Base-by-base conservation (phyloP, 1,140 invertebrate species). In the Elymnias hypermnestra region DNA sequence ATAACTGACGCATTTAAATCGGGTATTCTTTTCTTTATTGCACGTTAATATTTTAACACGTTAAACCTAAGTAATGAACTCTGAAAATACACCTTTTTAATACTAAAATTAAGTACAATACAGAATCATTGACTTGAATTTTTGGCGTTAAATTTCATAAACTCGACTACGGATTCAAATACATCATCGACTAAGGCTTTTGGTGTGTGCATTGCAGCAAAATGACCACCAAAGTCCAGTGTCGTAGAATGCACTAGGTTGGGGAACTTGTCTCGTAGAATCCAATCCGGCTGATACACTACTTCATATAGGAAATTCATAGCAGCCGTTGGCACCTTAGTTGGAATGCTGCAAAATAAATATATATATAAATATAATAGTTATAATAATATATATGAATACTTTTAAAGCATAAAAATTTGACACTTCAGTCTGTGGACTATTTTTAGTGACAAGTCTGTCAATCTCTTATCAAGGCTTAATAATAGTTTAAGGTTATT, bases 141-240 rank as follows among this genome's bases (percentile, higher is more conserved):
- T 29, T 5, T 29, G 10, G 3, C 4, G 28, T 76, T 46, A 26
- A 66, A 82, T n/a, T 59, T 57, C 5, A 75, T 44, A 21, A 84
- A 72, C 10, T 58, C 63, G 1, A 33, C 51, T 0, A 59, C 49
- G 0, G 72, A 62, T 18, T 49, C 60, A 29, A 71, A 77, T 7
- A 87, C 41, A 25, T 96, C 94, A 7, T 91, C 86, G 3, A 92
- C 89, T 0, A 96, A 59, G 5, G 90, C 58, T 57, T 91, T 62
- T 0, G 95, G 95, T 31, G 91, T 88, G 70, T 97, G 93, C 48
- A 97, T 89, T 0, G 93, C 94, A 5, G 92, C 92, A 70, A 97
- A 97, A 81, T 97, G 96, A 1, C 96, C 96, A 1, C 94, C 95
- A 4, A 89, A 83, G 1, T 86, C 58, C 14, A 89, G 57, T 37